Percentiles rank a stretch among this genome's conserved stretches.
phyloP scores from a whole-genome alignment of 2,113 vertebrate genomes.

The Cnemophilus loriae region DNA sequence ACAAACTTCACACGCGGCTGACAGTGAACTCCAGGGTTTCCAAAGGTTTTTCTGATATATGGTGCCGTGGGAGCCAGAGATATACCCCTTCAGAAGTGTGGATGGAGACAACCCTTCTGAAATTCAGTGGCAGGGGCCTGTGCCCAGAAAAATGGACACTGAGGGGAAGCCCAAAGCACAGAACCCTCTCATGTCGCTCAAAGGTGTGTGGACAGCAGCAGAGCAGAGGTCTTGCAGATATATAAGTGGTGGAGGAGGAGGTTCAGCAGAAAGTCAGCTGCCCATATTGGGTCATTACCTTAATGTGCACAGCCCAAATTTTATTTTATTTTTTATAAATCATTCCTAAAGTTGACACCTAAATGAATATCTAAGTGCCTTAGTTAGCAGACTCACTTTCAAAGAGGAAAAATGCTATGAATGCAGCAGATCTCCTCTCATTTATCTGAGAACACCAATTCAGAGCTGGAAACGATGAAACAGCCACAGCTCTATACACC shows the following conservation, averaged over 20 bases:
- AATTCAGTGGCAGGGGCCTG: neutral
- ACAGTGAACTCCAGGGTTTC: neutral
- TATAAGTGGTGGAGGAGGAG: accelerated
- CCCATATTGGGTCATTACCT: neutral
- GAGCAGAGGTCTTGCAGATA: neutral
- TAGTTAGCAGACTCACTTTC: neutral
- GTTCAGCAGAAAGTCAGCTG: neutral
- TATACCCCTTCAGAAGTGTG: neutral
- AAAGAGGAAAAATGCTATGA: neutral
- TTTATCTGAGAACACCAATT: neutral
- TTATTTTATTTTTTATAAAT: neutral
- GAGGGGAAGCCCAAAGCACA: neutral
- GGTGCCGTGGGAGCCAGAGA: neutral
- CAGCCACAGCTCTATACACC: neutral
- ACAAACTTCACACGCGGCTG: neutral
- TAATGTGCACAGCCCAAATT: neutral
- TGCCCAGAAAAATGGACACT: neutral
- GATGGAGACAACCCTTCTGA: neutral
- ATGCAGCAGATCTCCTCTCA: neutral
- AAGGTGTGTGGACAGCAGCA: neutral
- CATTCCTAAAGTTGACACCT: neutral
- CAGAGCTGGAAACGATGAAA: neutral
- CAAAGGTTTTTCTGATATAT: neutral
- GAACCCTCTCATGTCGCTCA: neutral
- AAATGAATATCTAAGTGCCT: neutral